These are phyloP conservation scores for Lithobates pipiens DNA, from an alignment of 2,797 vertebrate species.

Conservation along the genomic window DNA sequence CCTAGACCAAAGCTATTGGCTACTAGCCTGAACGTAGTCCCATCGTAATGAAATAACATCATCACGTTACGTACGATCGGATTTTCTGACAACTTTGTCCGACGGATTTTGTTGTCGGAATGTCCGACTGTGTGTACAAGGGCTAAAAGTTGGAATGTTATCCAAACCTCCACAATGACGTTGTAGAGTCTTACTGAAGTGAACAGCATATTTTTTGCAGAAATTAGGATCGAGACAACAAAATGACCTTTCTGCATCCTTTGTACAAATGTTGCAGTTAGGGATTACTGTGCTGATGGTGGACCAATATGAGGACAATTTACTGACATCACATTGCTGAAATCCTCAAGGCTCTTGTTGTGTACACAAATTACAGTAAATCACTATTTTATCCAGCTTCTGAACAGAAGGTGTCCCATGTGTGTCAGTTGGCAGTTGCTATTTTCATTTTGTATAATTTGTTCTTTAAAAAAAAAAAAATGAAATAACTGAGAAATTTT, in stretches of 20 bases:
- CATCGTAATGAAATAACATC: too few relatives aligned
- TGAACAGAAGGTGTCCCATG: conserved; percentile 43
- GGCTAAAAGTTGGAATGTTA: too few relatives aligned
- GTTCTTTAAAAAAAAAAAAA: not conserved
- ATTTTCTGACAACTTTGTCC: too few relatives aligned
- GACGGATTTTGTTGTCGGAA: too few relatives aligned
- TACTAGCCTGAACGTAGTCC: too few relatives aligned
- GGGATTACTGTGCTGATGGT: conserved; percentile 5
- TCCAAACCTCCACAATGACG: too few relatives aligned
- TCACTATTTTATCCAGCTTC: conserved; percentile 10
- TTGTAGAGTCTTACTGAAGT: not conserved
- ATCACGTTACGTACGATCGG: too few relatives aligned
- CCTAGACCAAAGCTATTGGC: too few relatives aligned
- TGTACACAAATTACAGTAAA: conserved; percentile 5
- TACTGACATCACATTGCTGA: not conserved
- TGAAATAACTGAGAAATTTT: not conserved
- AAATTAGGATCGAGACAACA: not conserved
- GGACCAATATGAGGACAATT: not conserved
- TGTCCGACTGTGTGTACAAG: too few relatives aligned
- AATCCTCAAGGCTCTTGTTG: conserved; percentile 10
- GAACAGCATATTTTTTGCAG: not conserved
- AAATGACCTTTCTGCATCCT: not conserved
- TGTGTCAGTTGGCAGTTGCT: not conserved
- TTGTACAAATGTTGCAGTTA: conserved; percentile 63
- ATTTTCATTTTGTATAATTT: conserved; percentile 45